Base-by-base conservation (phyloP, 2,113 vertebrate species). In the Rana temporaria region DNA sequence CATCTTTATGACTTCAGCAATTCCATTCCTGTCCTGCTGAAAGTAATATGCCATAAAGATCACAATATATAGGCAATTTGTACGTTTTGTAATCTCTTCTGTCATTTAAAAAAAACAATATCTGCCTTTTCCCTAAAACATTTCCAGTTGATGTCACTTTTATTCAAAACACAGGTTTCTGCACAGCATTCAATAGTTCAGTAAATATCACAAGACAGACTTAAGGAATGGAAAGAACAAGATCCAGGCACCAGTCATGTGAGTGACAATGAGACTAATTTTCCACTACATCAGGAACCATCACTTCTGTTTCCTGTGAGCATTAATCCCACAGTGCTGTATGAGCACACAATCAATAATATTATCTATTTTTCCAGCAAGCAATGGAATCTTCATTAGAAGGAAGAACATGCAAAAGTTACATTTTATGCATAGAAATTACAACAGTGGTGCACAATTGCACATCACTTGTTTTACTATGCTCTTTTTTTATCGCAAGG, bases 381-480 rank as follows among this genome's bases (percentile, higher is more conserved):
- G 42, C 8, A 48, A 12, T 48, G 42, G 42, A 63, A 63, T 63
- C 60, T 63, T 14, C 20, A 63, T 63, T 63, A 63, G 11, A 14
- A 48, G 16, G 22, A 6, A 69, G 6, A n/a, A 69, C 38, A 52
- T 34, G n/a, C 67, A 69, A 52, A 48, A 69, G n/a, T 69, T n/a
- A 9, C 16, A 22, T 22, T 52, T 22, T 52, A 52, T 34, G 67
- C 67, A 48, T 69, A 22, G 16, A 22, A 69, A 69, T 34, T 22
- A 8, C 48, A 48, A 52, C 52, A 69, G 22, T 48, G 22, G 7
- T 38, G 4, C 20, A 69, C 67, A 69, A 14, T 18, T 69, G 67
- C 34, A 69, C 67, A 69, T 52, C 38, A 52, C n/a, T 52, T 48
- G 22, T 69, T 69, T 69, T 69, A 69, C n/a, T 68, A 38, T 20